Base-by-base conservation (phyloP, 2,113 vertebrate genomes). In the Plectropomus leopardus region DNA sequence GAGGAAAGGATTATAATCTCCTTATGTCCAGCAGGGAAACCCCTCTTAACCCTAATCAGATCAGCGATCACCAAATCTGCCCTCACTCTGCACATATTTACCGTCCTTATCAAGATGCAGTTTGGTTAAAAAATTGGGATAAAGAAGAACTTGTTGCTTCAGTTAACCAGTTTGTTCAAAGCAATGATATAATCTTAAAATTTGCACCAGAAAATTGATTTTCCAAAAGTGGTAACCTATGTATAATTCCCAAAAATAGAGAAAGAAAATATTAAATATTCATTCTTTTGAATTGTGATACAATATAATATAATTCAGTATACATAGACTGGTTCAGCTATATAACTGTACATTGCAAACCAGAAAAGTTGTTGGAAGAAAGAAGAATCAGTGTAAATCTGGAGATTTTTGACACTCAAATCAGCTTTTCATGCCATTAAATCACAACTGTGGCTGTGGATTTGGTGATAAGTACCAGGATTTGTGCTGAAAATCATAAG, bases 11-110 rank as follows among this genome's bases (percentile, higher is more conserved):
- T 72, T 65, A 77, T 93, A 94, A 94, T 88, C 93, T 88, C 80
- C 89, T 93, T 94, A 93, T 71, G 82, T 82, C 89, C 88, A 89
- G 86, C 77, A 89, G 89, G 78, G 85, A 94, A 92, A 91, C 93
- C 76, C 88, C 83, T 87, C 91, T 94, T 94, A 94, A 93, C 84
- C 83, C 88, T 92, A 92, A 94, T 94, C 88, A 91, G 91, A 91
- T 89, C 70, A 85, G 74, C 54, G 16, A 73, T 61, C 28, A 1
- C 66, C 80, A 89, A 82, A 91, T 80, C 84, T 81, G 65, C 81
- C 74, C 70, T 83, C 60, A 13, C 58, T 71, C 30, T 67, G 73
- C 67, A 75, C 77, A 90, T 48, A 10, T 68, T 82, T 24, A 48
- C 17, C 45, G 21, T 21, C 59, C 53, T 53, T 0, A 71, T 57